Evolutionary conservation across 2,797 vertebrate species (phyloP).

Genomic region (Hemitrygon akajei): DNA sequence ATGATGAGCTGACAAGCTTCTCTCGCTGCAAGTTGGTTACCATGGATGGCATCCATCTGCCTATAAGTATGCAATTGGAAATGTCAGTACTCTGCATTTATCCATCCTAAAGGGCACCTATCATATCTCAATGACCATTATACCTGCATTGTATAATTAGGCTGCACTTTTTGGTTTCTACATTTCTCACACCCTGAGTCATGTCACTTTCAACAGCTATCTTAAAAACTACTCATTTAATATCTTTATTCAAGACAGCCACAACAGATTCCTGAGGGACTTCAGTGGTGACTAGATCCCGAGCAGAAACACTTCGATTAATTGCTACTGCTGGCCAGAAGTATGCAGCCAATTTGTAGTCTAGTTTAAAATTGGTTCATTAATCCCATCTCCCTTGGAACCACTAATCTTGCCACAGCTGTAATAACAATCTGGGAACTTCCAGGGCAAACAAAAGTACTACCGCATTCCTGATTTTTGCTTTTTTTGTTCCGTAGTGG

Average conservation of each 20-base stretch:
- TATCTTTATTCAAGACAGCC: neutral
- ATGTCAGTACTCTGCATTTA: neutral
- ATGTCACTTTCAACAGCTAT: neutral
- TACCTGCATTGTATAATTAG: neutral
- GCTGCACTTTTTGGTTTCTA: neutral
- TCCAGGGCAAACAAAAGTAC: neutral
- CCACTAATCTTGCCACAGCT: neutral
- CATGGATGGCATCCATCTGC: neutral
- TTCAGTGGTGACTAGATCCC: neutral
- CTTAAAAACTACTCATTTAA: neutral
- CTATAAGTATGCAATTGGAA: neutral
- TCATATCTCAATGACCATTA: too few species aligned
- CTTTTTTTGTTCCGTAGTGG: neutral
- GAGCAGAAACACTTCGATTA: neutral
- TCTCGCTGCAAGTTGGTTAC: neutral
- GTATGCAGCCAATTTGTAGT: neutral
- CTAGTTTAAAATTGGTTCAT: neutral
- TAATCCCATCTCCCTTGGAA: neutral
- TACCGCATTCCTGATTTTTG: neutral
- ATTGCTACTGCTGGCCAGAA: neutral
- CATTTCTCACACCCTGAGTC: neutral
- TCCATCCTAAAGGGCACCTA: neutral
- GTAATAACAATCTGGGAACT: neutral
- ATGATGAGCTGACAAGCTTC: neutral
- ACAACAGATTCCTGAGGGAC: neutral